Percentiles rank a stretch among this genome's conserved stretches.
phyloP scores from a whole-genome alignment of 1,140 invertebrate genomes.

The Ceratosolen solmsi region DNA sequence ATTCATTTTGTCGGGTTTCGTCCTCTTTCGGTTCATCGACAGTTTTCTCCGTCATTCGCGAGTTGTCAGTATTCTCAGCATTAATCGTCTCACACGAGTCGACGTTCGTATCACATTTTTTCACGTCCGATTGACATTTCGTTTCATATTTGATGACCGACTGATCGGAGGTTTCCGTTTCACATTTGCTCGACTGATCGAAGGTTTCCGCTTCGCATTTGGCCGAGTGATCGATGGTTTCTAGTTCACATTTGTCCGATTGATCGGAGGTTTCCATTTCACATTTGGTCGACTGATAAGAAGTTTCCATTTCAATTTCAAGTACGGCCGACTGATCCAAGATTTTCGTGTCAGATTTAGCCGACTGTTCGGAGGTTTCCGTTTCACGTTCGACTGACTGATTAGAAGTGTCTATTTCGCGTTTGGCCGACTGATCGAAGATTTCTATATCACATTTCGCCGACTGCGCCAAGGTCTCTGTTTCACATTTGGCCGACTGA shows the following conservation, averaged over 20 bases:
- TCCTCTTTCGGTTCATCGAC: neutral
- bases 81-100: neutral
- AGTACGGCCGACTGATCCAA: too few relatives aligned
- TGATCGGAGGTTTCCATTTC: neutral
- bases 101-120: conserved; percentile 8
- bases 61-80: neutral
- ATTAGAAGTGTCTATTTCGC: too few relatives aligned
- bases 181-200: neutral
- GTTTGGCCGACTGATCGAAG: too few relatives aligned
- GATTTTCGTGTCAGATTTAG: too few relatives aligned
- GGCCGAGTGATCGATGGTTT: neutral
- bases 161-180: neutral
- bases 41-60: neutral
- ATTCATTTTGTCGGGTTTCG: neutral
- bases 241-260: neutral
- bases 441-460: too few relatives aligned
- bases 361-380: too few relatives aligned
- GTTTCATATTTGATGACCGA: neutral
- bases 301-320: too few relatives aligned
- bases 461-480: too few relatives aligned
- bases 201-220: too few relatives aligned
- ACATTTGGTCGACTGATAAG: neutral
- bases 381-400: too few relatives aligned
- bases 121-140: neutral
- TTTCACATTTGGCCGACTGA: too few relatives aligned